A percentile compares a stretch with the other conserved stretches of the same genome.
Evolutionary conservation across 2,797 vertebrate genomes (phyloP).

Genomic region (Crenichthys baileyi): DNA sequence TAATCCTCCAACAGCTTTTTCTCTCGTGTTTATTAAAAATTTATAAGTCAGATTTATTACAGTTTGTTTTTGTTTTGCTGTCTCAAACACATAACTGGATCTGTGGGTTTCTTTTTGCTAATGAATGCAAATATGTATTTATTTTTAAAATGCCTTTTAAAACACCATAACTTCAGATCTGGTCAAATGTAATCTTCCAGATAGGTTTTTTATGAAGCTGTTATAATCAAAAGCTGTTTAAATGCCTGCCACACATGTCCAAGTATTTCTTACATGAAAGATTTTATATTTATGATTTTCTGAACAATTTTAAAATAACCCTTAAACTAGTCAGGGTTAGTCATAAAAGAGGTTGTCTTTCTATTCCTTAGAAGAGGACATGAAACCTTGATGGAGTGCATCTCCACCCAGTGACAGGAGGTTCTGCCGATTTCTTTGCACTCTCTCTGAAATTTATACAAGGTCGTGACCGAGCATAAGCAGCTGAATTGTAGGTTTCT

Average conservation of each 20-base stretch:
- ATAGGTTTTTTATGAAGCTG: not conserved
- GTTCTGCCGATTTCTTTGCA: not conserved
- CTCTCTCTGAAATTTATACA: not conserved
- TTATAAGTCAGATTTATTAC: not conserved
- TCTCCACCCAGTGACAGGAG: not conserved
- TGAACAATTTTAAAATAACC: not conserved
- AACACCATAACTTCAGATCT: not conserved
- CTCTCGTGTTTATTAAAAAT: too few species aligned
- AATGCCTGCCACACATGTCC: not conserved
- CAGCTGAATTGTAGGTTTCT: not conserved
- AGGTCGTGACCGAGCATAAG: not conserved
- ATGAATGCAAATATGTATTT: not conserved
- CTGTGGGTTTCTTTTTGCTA: not conserved
- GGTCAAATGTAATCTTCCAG: not conserved
- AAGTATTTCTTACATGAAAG: not conserved
- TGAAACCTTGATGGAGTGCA: not conserved
- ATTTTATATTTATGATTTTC: not conserved
- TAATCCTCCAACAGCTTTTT: not conserved
- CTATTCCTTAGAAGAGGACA: not conserved
- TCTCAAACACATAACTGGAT: not conserved
- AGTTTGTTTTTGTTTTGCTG: not conserved
- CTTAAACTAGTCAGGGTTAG: not conserved
- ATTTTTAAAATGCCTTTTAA: not conserved
- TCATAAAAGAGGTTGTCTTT: not conserved
- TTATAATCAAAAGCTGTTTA: not conserved